Evolutionary conservation across 1,140 invertebrate species (phyloP).

Genomic region (Glossosoma conforme): DNA sequence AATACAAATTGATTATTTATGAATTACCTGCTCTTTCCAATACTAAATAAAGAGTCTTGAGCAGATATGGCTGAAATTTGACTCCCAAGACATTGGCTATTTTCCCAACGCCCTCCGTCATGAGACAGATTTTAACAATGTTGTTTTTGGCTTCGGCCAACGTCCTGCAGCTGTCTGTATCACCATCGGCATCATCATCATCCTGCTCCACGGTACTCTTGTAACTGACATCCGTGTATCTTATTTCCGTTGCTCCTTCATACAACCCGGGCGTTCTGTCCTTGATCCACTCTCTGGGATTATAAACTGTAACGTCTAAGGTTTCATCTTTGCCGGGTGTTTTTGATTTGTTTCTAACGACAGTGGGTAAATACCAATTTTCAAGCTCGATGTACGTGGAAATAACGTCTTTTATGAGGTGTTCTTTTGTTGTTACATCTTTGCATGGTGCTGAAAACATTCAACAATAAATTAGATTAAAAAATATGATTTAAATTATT

Average conservation of each 20-base stretch:
- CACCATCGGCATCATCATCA: slow-evolving; percentile 13
- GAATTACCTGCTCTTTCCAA: slow-evolving; percentile 61
- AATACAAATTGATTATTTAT: slow-evolving; percentile 1
- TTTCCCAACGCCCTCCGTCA: slow-evolving; percentile 59
- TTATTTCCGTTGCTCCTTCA: slow-evolving; percentile 40
- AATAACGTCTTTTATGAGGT: slow-evolving; percentile 46
- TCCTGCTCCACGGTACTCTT: slow-evolving; percentile 21
- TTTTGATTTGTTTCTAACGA: slow-evolving; percentile 34
- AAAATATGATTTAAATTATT: no score
- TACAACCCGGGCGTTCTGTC: slow-evolving; percentile 43
- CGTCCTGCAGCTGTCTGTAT: slow-evolving; percentile 32
- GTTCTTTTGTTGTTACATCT: slow-evolving; percentile 22
- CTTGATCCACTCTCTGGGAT: slow-evolving; percentile 41
- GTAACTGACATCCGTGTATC: slow-evolving; percentile 45
- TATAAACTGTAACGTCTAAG: slow-evolving; percentile 39
- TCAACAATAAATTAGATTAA: not conserved
- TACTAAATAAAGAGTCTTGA: slow-evolving; percentile 61
- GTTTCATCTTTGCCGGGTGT: slow-evolving; percentile 35
- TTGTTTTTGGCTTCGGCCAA: slow-evolving; percentile 53
- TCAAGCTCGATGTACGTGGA: slow-evolving; percentile 51
- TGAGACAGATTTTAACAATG: slow-evolving; percentile 54
- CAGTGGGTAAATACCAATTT: slow-evolving; percentile 54
- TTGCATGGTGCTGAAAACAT: slow-evolving; percentile 33
- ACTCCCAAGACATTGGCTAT: slow-evolving; percentile 47
- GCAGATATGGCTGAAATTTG: slow-evolving; percentile 52